Percentiles rank a stretch among this genome's conserved stretches.
phyloP scores from a whole-genome alignment of 2,113 vertebrate genomes.

The Prietella phreatophila region DNA sequence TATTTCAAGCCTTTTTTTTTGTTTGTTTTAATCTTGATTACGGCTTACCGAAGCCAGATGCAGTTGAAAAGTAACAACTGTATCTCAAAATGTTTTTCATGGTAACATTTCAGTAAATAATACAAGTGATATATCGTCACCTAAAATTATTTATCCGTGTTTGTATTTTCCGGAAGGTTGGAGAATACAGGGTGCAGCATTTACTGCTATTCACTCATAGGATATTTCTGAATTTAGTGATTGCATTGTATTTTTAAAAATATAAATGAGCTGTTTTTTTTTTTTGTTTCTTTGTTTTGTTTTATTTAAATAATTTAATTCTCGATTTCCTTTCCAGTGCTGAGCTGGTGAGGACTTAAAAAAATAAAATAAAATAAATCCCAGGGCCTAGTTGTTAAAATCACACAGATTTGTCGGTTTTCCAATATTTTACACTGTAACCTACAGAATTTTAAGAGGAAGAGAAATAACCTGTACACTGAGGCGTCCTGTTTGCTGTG shows the following conservation, averaged over 20 bases:
- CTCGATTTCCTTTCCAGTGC: neutral
- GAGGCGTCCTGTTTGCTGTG: neutral
- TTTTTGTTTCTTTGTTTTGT: too few species aligned
- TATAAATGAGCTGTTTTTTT: neutral
- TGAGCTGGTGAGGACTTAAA: neutral
- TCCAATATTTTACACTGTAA: neutral
- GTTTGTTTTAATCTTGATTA: too few species aligned
- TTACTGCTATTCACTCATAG: neutral
- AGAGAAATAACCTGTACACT: neutral
- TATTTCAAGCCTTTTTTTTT: too few species aligned
- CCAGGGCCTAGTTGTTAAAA: neutral
- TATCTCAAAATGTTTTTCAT: neutral
- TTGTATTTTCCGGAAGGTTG: neutral
- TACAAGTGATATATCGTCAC: neutral
- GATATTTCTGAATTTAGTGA: neutral
- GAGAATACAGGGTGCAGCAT: neutral
- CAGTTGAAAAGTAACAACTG: neutral
- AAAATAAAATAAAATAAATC: neutral
- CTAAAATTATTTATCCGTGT: neutral
- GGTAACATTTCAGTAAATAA: neutral
- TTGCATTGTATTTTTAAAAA: neutral
- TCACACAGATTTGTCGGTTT: neutral
- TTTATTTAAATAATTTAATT: neutral
- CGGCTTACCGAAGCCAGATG: neutral
- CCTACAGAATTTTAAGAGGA: neutral